Evolutionary conservation across 2,797 vertebrate genomes (phyloP).

Genomic region (Remorina albescens): DNA sequence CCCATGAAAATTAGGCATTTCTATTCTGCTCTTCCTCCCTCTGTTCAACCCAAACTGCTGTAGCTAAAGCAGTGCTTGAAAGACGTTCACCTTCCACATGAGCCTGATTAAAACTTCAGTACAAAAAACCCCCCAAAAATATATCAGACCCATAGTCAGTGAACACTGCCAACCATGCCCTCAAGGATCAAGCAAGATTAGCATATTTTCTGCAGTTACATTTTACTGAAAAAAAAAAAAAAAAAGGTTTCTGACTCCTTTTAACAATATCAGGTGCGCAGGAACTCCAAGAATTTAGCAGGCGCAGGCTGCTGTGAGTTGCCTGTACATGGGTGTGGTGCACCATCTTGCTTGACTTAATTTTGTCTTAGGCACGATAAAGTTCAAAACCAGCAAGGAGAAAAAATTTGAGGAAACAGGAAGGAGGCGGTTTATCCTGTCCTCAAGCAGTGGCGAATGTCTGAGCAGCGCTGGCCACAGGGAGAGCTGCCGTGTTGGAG

Average conservation of each 20-base stretch:
- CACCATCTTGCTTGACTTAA: slow-evolving; percentile 32
- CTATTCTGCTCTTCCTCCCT: slow-evolving; percentile 39
- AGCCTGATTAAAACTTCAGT: slow-evolving; percentile 18
- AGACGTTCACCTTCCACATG: slow-evolving; percentile 3
- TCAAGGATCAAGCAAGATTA: slow-evolving; percentile 29
- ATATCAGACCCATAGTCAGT: slow-evolving; percentile 23
- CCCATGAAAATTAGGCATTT: slow-evolving; percentile 19
- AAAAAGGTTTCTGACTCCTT: slow-evolving; percentile 20
- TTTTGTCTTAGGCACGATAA: slow-evolving; percentile 41
- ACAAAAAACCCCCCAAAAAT: slow-evolving; percentile 25
- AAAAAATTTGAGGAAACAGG: neutral
- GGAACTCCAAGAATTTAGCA: slow-evolving; percentile 28
- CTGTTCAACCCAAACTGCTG: slow-evolving; percentile 50
- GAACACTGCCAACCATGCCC: slow-evolving; percentile 24
- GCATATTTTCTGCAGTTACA: slow-evolving; percentile 37
- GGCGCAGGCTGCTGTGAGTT: slow-evolving; percentile 21
- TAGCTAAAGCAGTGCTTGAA: slow-evolving; percentile 37
- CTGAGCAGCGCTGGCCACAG: slow-evolving; percentile 61
- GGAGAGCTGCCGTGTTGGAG: slow-evolving; percentile 65
- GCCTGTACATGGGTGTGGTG: slow-evolving; percentile 27
- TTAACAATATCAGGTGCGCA: slow-evolving; percentile 1
- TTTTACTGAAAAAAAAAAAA: slow-evolving; percentile 14
- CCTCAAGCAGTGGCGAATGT: slow-evolving; percentile 73
- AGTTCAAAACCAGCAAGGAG: slow-evolving; percentile 51
- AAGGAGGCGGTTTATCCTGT: neutral